Evolutionary conservation across 1,140 invertebrate species (phyloP).

Genomic region (Popillia japonica): DNA sequence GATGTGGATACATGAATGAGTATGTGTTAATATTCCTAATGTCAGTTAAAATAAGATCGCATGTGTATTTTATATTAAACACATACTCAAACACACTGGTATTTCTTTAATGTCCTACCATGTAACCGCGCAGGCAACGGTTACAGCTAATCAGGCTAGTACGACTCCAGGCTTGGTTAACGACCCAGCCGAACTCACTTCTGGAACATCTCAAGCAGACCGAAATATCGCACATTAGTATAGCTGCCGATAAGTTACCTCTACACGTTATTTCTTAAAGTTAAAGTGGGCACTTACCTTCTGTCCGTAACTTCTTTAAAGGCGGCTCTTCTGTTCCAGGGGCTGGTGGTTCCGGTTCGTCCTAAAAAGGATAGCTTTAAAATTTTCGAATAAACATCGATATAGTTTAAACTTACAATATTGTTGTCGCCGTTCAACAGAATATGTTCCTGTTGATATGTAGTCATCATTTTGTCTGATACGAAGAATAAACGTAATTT

Average conservation of each 20-base stretch:
- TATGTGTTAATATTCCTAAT: conserved; percentile 45
- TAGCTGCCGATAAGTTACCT: conserved; percentile 48
- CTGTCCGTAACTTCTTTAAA: conserved; percentile 46
- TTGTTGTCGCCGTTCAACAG: conserved; percentile 43
- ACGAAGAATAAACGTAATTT: conserved; percentile 20
- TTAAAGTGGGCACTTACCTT: conserved; percentile 52
- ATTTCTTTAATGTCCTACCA: conserved; percentile 54
- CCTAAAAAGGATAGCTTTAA: neutral
- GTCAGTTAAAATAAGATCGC: neutral
- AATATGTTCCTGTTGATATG: conserved; percentile 53
- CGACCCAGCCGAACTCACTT: conserved; percentile 56
- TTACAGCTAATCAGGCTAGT: conserved; percentile 56
- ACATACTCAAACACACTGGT: conserved; percentile 37
- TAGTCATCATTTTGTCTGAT: conserved; percentile 51
- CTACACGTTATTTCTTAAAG: conserved; percentile 45
- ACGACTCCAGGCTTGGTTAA: conserved; percentile 52
- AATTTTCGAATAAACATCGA: neutral
- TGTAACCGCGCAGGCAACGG: conserved; percentile 57
- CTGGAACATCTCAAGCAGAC: conserved; percentile 62
- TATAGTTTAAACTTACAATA: conserved; percentile 43
- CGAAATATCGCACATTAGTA: conserved; percentile 58
- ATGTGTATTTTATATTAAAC: conserved; percentile 37
- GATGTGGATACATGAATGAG: conserved; percentile 44
- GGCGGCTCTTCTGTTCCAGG: conserved; percentile 57
- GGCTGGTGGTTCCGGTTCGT: conserved; percentile 54